Evolutionary conservation across 1,140 invertebrate species (phyloP), one percentile per base, ranked within the genome.

Genomic region (Scaptomyza hsui): DNA sequence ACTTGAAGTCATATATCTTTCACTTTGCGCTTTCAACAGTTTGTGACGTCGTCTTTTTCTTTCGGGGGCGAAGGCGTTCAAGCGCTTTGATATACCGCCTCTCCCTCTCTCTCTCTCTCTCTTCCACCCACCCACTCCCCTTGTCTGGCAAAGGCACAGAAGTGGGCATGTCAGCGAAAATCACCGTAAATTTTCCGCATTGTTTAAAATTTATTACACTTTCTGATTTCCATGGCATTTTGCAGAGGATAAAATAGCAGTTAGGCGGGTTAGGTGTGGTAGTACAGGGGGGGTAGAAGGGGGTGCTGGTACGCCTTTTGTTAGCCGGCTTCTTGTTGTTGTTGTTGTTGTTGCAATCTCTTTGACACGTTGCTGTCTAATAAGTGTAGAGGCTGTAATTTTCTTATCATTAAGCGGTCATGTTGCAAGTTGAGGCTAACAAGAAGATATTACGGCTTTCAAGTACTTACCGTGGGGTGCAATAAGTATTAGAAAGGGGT

Each of bases 171-270:
- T 86, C 81, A 86, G 81, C 82, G 82, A 86, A 86, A 86, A 86
- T 88, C 82, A 86, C 81, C 81, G 81, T 86, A 86, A 86, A 86
- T 86, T 86, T 86, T 86, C 81, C 81, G 82, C 81, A 86, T 88
- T 86, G 81, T 86, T 86, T 81, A 88, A 86, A 86, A 86, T 86
- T 88, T 86, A 86, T 86, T 86, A 86, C 81, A 86, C 81, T 86
- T 88, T 86, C 82, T 75, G 81, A 86, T 86, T 86, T 86, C 49
- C 61, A 71, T 71, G 61, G 68, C 68, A 65, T 18, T 29, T 29
- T 26, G 61, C 29, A 37, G 37, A 41, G 57, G 32, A 57, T 16
- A 19, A 24, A 55, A 51, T 32, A 47, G 13, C 12, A 45, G 41
- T 6, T 24, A 12, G 7, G 12, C 12, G 32, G 12, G 2, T 16